Percentiles rank a stretch among this genome's conserved stretches.
phyloP scores from a whole-genome alignment of 2,113 vertebrate genomes.

The Pithys albifrons region DNA sequence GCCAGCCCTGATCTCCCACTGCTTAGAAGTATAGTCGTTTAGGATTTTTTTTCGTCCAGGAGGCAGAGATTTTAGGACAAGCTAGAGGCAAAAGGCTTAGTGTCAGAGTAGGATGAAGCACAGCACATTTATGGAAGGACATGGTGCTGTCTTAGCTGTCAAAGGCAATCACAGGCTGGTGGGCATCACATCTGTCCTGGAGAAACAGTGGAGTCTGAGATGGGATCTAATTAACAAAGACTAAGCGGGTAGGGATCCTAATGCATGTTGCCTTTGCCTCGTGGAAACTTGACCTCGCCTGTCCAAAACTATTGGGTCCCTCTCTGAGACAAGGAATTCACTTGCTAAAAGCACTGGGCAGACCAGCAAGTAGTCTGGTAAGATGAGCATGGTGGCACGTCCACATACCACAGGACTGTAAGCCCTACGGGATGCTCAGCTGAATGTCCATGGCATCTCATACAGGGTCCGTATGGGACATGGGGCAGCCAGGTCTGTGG shows the following conservation, averaged over 20 bases:
- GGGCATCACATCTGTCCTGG: background rate
- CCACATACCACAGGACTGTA: background rate
- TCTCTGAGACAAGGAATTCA: background rate
- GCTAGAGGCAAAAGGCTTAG: background rate
- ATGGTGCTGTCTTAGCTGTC: background rate
- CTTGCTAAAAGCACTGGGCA: background rate
- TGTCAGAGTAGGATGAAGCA: background rate
- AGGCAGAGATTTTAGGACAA: background rate
- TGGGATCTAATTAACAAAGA: constrained; percentile 3
- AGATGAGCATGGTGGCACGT: background rate
- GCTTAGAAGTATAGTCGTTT: accelerated
- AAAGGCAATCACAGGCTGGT: background rate
- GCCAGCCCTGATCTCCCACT: background rate
- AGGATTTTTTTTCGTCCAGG: background rate
- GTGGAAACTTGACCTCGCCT: background rate
- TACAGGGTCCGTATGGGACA: background rate
- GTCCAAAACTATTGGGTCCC: background rate
- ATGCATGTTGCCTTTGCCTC: background rate
- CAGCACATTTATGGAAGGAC: background rate
- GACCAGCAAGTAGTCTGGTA: background rate
- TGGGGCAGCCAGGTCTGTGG: background rate
- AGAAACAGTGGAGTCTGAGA: background rate
- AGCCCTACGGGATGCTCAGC: background rate
- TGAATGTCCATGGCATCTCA: accelerated
- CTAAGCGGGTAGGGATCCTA: background rate